phyloP scores from a whole-genome alignment of 2,888 invertebrate species.

The Rhamphomyia laevipes region DNA sequence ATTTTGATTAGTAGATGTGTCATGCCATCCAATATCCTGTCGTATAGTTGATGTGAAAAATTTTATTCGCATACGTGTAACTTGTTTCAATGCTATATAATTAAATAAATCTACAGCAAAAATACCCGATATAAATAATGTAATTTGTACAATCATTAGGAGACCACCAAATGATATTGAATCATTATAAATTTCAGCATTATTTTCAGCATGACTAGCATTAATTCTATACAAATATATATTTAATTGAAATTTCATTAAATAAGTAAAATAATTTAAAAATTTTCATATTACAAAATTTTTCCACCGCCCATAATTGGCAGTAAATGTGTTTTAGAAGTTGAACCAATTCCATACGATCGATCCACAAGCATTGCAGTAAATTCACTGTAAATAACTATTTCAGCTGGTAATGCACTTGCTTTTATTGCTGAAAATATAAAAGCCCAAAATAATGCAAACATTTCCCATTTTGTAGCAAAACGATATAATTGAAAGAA shows the following conservation, averaged over 20 bases:
- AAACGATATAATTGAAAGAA: constrained; percentile 39
- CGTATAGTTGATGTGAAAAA: constrained; percentile 51
- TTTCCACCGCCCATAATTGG: constrained; percentile 52
- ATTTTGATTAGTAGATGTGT: constrained; percentile 53
- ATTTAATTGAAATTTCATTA: not conserved
- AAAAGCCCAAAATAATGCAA: constrained; percentile 44
- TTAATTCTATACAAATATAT: constrained; percentile 33
- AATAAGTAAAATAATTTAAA: not conserved
- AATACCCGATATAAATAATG: constrained; percentile 49
- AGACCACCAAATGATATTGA: constrained; percentile 50
- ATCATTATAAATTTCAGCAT: constrained; percentile 47
- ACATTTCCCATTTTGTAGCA: constrained; percentile 46
- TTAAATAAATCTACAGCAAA: constrained; percentile 54
- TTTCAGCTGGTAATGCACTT: constrained; percentile 51
- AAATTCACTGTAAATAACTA: constrained; percentile 62
- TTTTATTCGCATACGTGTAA: constrained; percentile 43
- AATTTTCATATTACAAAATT: constrained; percentile 40
- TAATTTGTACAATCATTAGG: constrained; percentile 41
- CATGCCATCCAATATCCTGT: constrained; percentile 64
- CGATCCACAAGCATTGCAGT: constrained; percentile 57
- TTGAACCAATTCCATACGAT: constrained; percentile 46
- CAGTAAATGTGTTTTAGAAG: constrained; percentile 46
- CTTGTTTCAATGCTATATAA: constrained; percentile 47
- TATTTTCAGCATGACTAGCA: constrained; percentile 43
- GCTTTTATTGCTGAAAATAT: constrained; percentile 49